Evolutionary conservation across 1,140 invertebrate genomes (phyloP), one percentile per base, ranked within the genome.

Genomic region (Trissolcus basalis): DNA sequence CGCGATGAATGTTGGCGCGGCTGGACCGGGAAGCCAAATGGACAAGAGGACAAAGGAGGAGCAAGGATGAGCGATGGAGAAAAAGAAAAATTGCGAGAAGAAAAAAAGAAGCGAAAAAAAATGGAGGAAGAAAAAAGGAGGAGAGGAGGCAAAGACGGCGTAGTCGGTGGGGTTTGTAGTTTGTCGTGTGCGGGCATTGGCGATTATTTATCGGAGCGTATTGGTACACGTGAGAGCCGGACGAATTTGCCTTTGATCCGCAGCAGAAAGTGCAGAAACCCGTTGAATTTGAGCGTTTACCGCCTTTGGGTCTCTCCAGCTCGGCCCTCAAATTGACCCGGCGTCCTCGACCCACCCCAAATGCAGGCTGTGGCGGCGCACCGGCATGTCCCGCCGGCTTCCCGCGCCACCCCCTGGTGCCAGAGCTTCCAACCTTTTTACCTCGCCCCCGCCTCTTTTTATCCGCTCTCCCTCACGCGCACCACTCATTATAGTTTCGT

Each of bases 351-450:
- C 76, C 77, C 65, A 72, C 44, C 56, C 64, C 60, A 72, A 60
- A 58, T 39, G 68, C 55, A 64, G 41, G 41, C 43, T 54, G 54
- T 55, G 11, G 58, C 63, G 44, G 49, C 59, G 36, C 49, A 63
- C 60, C 56, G 47, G 44, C 33, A 13, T 44, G 11, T 48, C 27
- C 63, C 54, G 36, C 19, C 56, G 47, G 32, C 51, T 53, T 19
- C 67, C 74, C 68, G 39, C 72, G 49, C 47, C 59, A 76, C 81
- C 80, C 74, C 82, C 82, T 82, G 81, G 82, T 83, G 77, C 81
- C 80, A 77, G 81, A 83, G 83, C 82, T 83, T 83, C 81, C 81
- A 83, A 83, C 83, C 82, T 86, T 86, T 84, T 84, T 83, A 85
- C 82, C 83, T 81, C 78, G 77, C 68, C 55, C 54, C 68, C 67